These are phyloP conservation scores for Eulithis prunata DNA, from an alignment of 2,888 invertebrate species.

Conservation along the genomic window DNA sequence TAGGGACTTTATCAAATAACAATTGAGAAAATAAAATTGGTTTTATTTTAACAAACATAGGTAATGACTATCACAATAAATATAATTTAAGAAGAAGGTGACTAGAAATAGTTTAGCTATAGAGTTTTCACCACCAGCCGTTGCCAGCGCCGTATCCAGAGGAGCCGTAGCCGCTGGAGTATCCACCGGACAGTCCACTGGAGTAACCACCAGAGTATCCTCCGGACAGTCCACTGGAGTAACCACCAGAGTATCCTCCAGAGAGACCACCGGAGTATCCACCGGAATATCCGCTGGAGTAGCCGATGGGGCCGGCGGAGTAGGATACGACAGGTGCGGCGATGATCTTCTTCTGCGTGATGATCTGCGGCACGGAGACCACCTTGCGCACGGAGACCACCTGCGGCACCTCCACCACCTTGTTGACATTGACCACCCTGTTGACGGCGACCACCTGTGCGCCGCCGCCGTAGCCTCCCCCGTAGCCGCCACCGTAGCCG, in stretches of 20 bases:
- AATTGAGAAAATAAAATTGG: not conserved
- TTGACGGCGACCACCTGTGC: constrained; percentile 50
- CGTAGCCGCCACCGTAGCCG: constrained; percentile 33
- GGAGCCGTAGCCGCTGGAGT: constrained; percentile 26
- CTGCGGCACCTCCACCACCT: constrained; percentile 56
- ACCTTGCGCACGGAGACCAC: constrained; percentile 57
- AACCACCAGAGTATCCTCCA: constrained; percentile 28
- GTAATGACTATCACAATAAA: constrained; percentile 8
- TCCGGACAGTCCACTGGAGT: constrained; percentile 25
- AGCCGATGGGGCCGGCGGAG: constrained; percentile 32
- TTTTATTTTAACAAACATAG: constrained; percentile 7
- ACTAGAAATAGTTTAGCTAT: constrained; percentile 22
- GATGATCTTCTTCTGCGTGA: constrained; percentile 59
- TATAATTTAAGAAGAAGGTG: constrained; percentile 19
- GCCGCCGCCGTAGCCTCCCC: constrained; percentile 31
- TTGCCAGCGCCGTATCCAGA: constrained; percentile 27
- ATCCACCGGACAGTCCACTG: constrained; percentile 24
- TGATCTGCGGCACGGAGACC: constrained; percentile 62
- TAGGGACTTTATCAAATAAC: not conserved
- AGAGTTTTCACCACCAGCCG: constrained; percentile 45
- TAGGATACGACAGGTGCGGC: constrained; percentile 45
- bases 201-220: constrained; percentile 28
- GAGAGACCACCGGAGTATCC: constrained; percentile 27
- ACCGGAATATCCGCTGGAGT: constrained; percentile 24
- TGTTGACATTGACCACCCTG: constrained; percentile 56